Conservation (phyloP, 2,113 vertebrate genomes). For the Tricholaema leucomelas region DNA sequence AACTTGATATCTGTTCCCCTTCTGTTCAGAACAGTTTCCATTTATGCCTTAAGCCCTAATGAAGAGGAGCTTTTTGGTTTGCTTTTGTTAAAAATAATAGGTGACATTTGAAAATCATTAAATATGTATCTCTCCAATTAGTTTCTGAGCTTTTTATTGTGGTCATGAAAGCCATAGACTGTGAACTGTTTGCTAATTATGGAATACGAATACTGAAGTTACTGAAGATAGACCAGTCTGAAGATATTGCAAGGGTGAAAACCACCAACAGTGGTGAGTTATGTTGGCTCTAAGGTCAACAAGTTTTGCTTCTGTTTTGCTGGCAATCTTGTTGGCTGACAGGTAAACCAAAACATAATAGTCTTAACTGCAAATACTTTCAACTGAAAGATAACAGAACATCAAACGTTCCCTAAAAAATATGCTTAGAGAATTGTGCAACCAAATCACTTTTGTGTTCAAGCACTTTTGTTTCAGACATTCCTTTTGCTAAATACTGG, state of each 20-base stretch:
- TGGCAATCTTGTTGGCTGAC: not conserved
- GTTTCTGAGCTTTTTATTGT: not conserved
- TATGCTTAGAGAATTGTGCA: not conserved
- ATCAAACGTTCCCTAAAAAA: not conserved
- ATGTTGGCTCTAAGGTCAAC: not conserved
- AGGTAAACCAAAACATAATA: not conserved
- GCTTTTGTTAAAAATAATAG: not conserved
- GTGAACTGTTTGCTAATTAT: not conserved
- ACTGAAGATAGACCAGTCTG: not conserved
- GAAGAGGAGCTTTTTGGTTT: not conserved
- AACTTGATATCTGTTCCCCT: not conserved
- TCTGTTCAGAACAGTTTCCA: not conserved
- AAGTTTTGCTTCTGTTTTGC: slow-evolving; percentile 13
- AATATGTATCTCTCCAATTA: not conserved
- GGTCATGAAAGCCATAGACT: not conserved
- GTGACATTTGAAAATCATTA: not conserved
- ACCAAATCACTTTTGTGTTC: not conserved
- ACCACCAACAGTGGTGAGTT: not conserved
- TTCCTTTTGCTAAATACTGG: not conserved
- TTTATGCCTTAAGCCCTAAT: not conserved
- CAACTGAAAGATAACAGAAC: not conserved
- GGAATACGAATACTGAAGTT: not conserved
- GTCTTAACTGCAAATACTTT: slow-evolving; percentile 10
- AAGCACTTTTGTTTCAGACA: not conserved
- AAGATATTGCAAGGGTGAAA: not conserved